Conservation (phyloP, 2,113 vertebrate genomes). For the Tachysurus vachellii region DNA sequence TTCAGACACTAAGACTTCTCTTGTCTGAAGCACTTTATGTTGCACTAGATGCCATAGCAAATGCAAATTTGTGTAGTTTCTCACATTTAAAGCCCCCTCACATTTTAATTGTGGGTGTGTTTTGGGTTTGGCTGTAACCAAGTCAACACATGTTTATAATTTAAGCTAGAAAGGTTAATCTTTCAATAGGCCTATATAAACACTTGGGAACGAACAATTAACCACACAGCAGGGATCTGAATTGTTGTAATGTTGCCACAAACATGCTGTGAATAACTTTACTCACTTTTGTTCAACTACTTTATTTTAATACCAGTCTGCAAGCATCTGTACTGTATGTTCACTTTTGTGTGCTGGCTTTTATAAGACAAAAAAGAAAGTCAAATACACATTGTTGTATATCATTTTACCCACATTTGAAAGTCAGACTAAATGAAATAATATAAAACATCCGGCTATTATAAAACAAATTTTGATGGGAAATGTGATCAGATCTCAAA, state of each 20-base stretch:
- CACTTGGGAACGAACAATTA: conserved; percentile 63
- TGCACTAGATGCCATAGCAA: background rate
- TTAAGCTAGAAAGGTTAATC: conserved; percentile 52
- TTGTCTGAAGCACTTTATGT: conserved; percentile 2
- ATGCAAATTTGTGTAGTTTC: conserved; percentile 38
- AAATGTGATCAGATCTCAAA: background rate
- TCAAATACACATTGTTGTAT: background rate
- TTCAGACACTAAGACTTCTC: background rate
- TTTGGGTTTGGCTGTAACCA: conserved; percentile 53
- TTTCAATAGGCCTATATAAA: conserved; percentile 59
- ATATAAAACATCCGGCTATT: background rate
- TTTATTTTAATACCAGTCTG: conserved; percentile 43
- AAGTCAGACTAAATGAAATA: background rate
- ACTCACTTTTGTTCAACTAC: conserved; percentile 48
- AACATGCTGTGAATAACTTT: conserved; percentile 55
- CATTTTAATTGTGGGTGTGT: conserved; percentile 60
- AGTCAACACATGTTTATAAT: conserved; percentile 62
- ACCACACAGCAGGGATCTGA: conserved; percentile 60
- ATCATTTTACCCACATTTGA: background rate
- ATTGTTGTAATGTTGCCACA: conserved; percentile 58
- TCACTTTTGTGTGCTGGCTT: background rate
- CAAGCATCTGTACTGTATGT: conserved; percentile 37
- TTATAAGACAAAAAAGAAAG: background rate
- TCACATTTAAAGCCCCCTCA: conserved; percentile 39
- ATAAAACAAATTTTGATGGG: background rate